Evolutionary conservation across 2,797 vertebrate species (phyloP).

Genomic region (Falco columbarius): DNA sequence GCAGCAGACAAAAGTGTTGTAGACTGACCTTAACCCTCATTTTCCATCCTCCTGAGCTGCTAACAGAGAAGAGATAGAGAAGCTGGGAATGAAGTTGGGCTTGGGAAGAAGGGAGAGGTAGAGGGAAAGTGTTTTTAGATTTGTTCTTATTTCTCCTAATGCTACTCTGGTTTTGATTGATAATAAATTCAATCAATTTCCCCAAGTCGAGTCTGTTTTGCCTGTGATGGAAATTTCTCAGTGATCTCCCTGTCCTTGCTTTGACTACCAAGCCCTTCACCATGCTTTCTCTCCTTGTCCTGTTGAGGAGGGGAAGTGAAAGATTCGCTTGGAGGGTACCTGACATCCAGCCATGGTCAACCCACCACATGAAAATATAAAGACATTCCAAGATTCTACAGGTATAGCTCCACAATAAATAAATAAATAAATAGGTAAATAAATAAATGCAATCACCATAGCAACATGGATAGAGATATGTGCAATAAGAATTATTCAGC

Average conservation of each 20-base stretch:
- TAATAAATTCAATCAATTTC: neutral
- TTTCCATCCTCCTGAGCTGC: neutral
- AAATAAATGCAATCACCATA: neutral
- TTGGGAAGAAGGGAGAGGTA: neutral
- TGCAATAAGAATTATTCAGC: neutral
- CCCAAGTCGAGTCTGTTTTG: neutral
- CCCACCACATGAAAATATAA: neutral
- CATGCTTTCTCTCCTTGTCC: neutral
- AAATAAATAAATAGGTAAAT: neutral
- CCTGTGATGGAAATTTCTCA: too few species aligned
- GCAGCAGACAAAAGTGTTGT: accelerated
- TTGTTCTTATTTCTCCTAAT: neutral
- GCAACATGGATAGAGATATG: neutral
- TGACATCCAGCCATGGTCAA: neutral
- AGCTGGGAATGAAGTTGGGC: neutral
- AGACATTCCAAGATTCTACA: neutral
- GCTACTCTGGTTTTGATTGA: neutral
- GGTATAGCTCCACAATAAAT: neutral
- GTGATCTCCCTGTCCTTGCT: neutral
- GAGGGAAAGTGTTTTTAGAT: neutral
- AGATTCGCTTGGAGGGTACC: neutral
- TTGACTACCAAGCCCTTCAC: neutral
- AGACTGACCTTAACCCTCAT: neutral
- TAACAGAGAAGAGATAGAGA: neutral
- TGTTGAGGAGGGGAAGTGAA: neutral